Percentiles rank a stretch among this genome's conserved stretches.
These are phyloP conservation scores for Drosophila chauvacae DNA, from an alignment of 1,140 invertebrate genomes.

Conservation along the genomic window DNA sequence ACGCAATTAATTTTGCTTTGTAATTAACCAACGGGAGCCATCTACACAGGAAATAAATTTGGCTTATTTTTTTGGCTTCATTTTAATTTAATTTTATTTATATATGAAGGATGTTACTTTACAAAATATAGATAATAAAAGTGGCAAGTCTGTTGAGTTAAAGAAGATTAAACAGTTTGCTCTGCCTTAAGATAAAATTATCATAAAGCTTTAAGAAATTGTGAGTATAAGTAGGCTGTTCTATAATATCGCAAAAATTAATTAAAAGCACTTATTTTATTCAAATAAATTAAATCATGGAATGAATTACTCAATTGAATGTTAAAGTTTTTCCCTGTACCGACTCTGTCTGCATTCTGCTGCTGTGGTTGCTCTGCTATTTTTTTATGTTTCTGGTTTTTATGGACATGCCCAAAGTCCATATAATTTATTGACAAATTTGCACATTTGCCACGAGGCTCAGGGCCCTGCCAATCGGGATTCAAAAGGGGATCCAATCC, in stretches of 20 bases:
- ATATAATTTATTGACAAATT: conserved; percentile 81
- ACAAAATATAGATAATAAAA: background rate
- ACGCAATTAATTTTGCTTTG: conserved; percentile 81
- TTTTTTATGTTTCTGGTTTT: conserved; percentile 73
- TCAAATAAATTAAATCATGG: background rate
- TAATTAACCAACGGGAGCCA: conserved; percentile 68
- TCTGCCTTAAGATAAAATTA: too few species aligned
- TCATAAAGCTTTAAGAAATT: background rate
- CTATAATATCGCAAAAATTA: background rate
- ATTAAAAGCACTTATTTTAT: background rate
- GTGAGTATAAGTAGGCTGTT: background rate
- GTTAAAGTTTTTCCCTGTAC: background rate
- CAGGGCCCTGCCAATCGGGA: conserved; percentile 10
- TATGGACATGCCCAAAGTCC: conserved; percentile 68
- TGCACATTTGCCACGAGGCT: conserved; percentile 57
- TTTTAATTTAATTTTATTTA: background rate
- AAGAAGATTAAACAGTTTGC: background rate
- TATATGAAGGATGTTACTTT: background rate
- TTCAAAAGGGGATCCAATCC: background rate
- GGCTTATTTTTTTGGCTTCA: background rate
- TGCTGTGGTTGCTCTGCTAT: conserved; percentile 20
- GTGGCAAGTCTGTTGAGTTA: background rate
- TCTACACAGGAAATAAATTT: conserved; percentile 2
- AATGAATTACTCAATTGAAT: background rate
- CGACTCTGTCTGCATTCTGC: background rate